A percentile compares a stretch with the other conserved stretches of the same genome.
phyloP scores from a whole-genome alignment of 1,140 invertebrate genomes.

The Antheraea pernyi region DNA sequence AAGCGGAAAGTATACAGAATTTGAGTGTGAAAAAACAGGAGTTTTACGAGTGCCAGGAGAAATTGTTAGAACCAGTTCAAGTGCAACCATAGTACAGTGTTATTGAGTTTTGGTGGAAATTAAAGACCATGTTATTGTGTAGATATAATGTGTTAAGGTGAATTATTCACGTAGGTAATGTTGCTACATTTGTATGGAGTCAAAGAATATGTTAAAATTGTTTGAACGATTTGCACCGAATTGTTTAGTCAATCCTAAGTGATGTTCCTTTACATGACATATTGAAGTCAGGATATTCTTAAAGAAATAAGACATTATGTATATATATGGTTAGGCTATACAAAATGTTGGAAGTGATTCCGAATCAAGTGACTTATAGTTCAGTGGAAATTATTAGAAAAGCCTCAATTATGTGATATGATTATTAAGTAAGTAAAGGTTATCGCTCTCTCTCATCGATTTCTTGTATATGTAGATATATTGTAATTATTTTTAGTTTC shows the following conservation, averaged over 20 bases:
- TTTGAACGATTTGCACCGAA: no score
- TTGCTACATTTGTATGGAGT: neutral
- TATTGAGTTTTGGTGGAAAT: neutral
- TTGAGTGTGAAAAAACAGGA: conserved; percentile 37
- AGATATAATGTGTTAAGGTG: neutral
- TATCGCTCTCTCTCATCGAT: conserved; percentile 2
- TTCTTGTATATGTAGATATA: neutral
- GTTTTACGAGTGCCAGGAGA: conserved; percentile 8
- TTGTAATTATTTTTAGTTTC: neutral
- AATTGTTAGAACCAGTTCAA: neutral
- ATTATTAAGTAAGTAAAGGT: neutral
- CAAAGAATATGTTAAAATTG: neutral
- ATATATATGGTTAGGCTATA: neutral
- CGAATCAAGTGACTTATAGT: neutral
- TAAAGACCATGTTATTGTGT: neutral
- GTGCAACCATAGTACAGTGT: neutral
- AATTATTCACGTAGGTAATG: neutral
- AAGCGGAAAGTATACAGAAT: conserved; percentile 51
- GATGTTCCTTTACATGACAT: neutral
- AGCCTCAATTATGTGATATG: conserved; percentile 6
- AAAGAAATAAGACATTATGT: neutral
- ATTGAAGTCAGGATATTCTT: neutral
- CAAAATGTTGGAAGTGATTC: no score
- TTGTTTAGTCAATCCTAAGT: neutral
- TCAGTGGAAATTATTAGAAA: neutral